These are phyloP conservation scores for Pollenia labialis DNA, from an alignment of 2,888 invertebrate species.

Conservation along the genomic window DNA sequence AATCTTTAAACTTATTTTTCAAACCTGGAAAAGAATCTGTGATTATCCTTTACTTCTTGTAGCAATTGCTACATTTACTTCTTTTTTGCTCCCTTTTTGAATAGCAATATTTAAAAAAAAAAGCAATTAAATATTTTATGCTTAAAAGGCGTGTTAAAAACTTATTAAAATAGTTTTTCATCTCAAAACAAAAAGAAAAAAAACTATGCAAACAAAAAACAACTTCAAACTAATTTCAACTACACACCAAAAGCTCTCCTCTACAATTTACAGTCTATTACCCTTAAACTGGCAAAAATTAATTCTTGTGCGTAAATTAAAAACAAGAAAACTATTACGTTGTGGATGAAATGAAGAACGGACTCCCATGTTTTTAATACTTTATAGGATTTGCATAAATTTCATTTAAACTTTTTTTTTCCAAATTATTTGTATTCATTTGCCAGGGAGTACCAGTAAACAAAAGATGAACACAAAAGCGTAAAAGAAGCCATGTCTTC, in stretches of 20 bases:
- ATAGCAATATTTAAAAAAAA: background rate
- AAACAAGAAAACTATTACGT: conserved; percentile 17
- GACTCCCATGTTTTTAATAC: conserved; percentile 45
- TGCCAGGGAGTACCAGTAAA: background rate
- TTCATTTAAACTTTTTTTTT: conserved; percentile 40
- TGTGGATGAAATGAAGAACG: conserved; percentile 17
- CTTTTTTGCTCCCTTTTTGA: background rate
- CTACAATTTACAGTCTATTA: conserved; percentile 59
- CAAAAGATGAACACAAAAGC: conserved; percentile 1
- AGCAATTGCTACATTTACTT: background rate
- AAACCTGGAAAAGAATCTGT: background rate
- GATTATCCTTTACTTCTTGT: background rate
- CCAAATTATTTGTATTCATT: conserved; percentile 24
- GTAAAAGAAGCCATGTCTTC: background rate
- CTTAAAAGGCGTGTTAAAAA: conserved; percentile 69
- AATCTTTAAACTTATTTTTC: too few relatives aligned
- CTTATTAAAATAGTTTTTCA: conserved; percentile 56
- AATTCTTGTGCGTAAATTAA: conserved; percentile 64
- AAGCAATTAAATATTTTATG: conserved; percentile 68
- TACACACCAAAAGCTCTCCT: conserved; percentile 29
- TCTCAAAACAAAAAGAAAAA: background rate
- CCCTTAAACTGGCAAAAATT: conserved; percentile 39
- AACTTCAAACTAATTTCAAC: conserved; percentile 59
- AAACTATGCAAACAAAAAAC: conserved; percentile 1
- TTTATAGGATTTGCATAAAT: conserved; percentile 66